These are phyloP conservation scores for Procambarus virginalis DNA, from an alignment of 1,140 invertebrate genomes.

Conservation along the genomic window DNA sequence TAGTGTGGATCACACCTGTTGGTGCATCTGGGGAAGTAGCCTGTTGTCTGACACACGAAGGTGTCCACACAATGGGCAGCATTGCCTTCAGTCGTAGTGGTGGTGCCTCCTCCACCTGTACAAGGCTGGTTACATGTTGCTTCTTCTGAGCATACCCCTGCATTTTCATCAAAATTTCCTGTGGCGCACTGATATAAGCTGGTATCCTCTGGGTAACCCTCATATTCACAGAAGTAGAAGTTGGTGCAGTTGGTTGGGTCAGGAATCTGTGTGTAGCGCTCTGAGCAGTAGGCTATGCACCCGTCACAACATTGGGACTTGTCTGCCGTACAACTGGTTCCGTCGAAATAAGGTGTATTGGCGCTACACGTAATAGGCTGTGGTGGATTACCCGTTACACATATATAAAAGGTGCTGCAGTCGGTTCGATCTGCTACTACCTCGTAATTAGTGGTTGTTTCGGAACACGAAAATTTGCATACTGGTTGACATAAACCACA, in stretches of 20 bases:
- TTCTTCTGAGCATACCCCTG: not conserved
- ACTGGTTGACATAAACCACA: not conserved
- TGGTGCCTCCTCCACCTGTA: not conserved
- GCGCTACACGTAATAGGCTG: not conserved
- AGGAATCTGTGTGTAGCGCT: not conserved
- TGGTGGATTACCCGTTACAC: not conserved
- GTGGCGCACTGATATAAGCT: not conserved
- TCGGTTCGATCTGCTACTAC: not conserved
- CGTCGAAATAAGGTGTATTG: not conserved
- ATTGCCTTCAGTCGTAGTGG: not conserved
- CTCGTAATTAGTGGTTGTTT: too few relatives aligned
- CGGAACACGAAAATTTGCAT: not conserved
- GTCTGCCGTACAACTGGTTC: not conserved
- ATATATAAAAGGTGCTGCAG: not conserved
- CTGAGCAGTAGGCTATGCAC: not conserved
- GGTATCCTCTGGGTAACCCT: not conserved
- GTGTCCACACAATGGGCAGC: not conserved
- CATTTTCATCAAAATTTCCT: not conserved
- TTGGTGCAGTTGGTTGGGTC: not conserved
- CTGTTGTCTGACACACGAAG: not conserved
- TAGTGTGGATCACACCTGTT: not conserved
- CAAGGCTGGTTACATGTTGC: not conserved
- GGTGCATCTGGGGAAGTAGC: conserved; percentile 5
- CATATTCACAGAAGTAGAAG: not conserved
- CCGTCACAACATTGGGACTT: not conserved